These are phyloP conservation scores for Dolichoris vasculosae DNA, from an alignment of 1,140 invertebrate species.

Conservation along the genomic window DNA sequence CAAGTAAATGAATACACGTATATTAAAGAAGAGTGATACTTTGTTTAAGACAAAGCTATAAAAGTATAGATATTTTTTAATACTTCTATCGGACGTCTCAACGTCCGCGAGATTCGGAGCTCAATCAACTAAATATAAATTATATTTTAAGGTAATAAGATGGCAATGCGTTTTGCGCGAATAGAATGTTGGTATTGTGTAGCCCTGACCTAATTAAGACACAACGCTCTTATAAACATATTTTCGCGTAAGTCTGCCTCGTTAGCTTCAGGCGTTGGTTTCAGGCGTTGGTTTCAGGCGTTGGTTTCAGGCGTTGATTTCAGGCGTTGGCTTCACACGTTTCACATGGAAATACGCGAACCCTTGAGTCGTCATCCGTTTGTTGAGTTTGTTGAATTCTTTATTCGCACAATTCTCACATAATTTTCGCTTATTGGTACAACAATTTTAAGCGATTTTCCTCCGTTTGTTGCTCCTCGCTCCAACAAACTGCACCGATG, in stretches of 20 bases:
- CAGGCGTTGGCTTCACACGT: neutral
- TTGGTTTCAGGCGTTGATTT: too few species aligned
- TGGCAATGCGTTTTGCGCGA: neutral
- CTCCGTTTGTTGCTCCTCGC: neutral
- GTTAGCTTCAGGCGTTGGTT: too few species aligned
- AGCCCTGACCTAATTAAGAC: slow-evolving; percentile 7
- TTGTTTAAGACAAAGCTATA: too few species aligned
- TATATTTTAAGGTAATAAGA: neutral
- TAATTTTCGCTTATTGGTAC: neutral
- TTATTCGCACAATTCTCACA: neutral
- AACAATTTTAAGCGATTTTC: neutral
- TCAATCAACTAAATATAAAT: neutral
- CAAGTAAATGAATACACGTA: too few species aligned
- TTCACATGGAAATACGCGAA: neutral
- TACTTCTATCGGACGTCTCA: too few species aligned
- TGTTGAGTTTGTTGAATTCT: neutral
- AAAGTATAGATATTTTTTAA: too few species aligned
- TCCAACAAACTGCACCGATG: neutral
- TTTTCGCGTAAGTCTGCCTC: neutral
- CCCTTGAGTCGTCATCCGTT: too few species aligned
- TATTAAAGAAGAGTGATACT: too few species aligned
- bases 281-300: too few species aligned
- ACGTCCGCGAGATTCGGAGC: too few species aligned
- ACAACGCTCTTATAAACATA: neutral
- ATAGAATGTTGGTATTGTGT: neutral